Conservation (phyloP, 2,797 vertebrate genomes). For the Bradypodion ventrale region DNA sequence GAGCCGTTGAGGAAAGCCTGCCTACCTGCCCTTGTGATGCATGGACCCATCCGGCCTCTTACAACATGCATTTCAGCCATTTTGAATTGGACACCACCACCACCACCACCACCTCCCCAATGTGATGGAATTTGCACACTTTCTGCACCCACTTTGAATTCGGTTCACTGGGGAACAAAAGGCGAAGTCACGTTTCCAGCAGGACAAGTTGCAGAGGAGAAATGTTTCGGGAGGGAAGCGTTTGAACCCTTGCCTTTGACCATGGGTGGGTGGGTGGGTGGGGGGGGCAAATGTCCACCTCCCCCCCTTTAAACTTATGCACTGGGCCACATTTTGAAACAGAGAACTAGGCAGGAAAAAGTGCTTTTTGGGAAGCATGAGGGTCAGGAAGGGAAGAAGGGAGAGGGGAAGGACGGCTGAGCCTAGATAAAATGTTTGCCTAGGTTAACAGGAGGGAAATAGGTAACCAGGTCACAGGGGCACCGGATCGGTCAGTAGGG, state of each 20-base stretch:
- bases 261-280: too few relatives aligned
- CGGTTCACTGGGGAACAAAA: not conserved
- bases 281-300: not conserved
- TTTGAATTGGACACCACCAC: too few relatives aligned
- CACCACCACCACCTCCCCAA: too few relatives aligned
- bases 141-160: not conserved
- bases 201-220: too few relatives aligned
- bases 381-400: not conserved
- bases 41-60: not conserved
- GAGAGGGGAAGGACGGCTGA: not conserved
- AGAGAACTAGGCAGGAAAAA: not conserved
- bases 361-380: not conserved
- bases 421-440: conserved; percentile 7
- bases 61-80: not conserved
- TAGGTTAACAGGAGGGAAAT: not conserved
- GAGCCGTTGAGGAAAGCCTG: too few relatives aligned
- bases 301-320: too few relatives aligned
- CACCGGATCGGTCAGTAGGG: not conserved
- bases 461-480: not conserved
- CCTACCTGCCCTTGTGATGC: not conserved
- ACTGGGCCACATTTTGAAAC: not conserved
- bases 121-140: not conserved
- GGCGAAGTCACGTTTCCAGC: not conserved
- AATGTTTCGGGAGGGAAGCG: too few relatives aligned
- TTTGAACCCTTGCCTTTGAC: too few relatives aligned